Evolutionary conservation across 2,888 invertebrate species (phyloP).

Genomic region (Pycnomerus fuliginosus): DNA sequence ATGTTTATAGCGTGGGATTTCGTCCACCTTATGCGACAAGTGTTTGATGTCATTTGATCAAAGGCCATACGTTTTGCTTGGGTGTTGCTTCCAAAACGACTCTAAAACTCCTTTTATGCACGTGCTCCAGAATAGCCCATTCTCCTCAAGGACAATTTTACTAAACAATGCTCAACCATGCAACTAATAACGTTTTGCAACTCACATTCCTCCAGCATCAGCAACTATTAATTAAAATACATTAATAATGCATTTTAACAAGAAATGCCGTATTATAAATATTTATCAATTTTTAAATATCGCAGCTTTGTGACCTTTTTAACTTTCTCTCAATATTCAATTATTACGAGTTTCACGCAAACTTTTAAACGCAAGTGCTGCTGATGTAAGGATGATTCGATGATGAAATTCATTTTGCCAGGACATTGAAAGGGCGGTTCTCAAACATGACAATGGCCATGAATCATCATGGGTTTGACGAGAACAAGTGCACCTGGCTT

Average conservation of each 20-base stretch:
- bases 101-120: constrained; percentile 4
- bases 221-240: constrained; percentile 12
- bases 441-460: no score
- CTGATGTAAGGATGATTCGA: no score
- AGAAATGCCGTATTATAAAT: constrained; percentile 11
- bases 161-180: not conserved
- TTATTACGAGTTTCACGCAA: no score
- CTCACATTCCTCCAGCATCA: constrained; percentile 6
- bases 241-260: constrained; percentile 14
- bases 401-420: no score
- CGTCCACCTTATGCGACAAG: constrained; percentile 24
- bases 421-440: no score
- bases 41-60: constrained; percentile 21
- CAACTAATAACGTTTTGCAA: constrained; percentile 5
- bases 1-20: constrained; percentile 22
- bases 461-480: no score
- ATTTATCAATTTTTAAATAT: constrained; percentile 17
- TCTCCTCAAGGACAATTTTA: not conserved
- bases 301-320: constrained; percentile 10
- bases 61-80: constrained; percentile 14
- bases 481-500: no score
- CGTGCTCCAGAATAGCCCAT: constrained; percentile 8
- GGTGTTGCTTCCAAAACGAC: constrained; percentile 11
- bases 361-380: no score
- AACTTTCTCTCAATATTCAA: constrained; percentile 13